phyloP scores from a whole-genome alignment of 2,113 vertebrate species.

The Fregetta grallaria region DNA sequence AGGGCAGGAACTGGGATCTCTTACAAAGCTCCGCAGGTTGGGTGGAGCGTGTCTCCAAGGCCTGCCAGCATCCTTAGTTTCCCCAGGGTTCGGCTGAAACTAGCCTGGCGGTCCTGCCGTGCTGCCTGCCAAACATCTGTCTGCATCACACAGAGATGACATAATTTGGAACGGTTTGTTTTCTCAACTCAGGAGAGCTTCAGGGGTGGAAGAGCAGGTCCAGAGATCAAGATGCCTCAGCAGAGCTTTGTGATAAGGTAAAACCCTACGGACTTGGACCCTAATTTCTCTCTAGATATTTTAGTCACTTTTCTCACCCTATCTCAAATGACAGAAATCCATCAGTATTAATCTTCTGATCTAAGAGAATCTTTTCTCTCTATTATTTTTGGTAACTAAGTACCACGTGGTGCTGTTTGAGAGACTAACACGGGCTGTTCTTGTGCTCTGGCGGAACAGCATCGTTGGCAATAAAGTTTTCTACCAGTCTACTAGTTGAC shows the following conservation, averaged over 20 bases:
- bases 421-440: neutral
- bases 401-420: neutral
- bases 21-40: neutral
- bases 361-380: neutral
- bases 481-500: neutral
- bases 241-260: neutral
- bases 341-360: neutral
- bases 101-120: neutral
- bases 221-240: neutral
- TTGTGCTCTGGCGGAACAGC: neutral
- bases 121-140: constrained; percentile 36
- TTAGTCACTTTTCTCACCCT: neutral
- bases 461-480: neutral
- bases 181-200: neutral
- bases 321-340: neutral
- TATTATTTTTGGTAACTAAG: neutral
- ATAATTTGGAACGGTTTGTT: neutral
- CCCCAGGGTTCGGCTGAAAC: neutral
- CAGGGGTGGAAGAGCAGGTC: neutral
- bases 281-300: neutral
- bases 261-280: neutral
- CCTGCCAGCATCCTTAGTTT: neutral
- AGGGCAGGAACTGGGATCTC: neutral
- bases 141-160: constrained; percentile 19
- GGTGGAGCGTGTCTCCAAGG: neutral